Percentiles rank a stretch among this genome's conserved stretches.
phyloP scores from a whole-genome alignment of 2,888 invertebrate species.

The Sphinx pinastri region DNA sequence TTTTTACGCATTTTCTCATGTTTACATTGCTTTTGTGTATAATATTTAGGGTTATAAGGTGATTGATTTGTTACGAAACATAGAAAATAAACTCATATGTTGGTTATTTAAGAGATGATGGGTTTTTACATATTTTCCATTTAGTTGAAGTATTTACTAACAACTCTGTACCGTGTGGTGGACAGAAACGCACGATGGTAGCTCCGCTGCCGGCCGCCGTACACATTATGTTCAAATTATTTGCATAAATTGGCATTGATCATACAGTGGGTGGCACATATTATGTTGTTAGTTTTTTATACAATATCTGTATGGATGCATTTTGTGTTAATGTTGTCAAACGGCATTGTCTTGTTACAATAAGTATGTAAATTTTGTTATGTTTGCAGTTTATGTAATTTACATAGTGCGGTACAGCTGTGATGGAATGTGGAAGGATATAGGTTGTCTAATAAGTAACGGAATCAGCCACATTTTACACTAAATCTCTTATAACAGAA shows the following conservation, averaged over 20 bases:
- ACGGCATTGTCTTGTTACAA: constrained; percentile 29
- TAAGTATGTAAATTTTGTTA: constrained; percentile 30
- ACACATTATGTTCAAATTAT: constrained; percentile 53
- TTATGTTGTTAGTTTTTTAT: constrained; percentile 38
- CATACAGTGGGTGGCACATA: constrained; percentile 44
- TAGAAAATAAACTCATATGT: neutral
- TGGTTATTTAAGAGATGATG: neutral
- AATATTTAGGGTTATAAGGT: neutral
- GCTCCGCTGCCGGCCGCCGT: constrained; percentile 39
- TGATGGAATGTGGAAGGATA: neutral
- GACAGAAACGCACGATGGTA: constrained; percentile 41
- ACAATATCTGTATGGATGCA: constrained; percentile 36
- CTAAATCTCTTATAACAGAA: neutral
- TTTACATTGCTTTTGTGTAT: neutral
- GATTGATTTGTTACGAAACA: neutral
- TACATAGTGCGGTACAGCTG: constrained; percentile 27
- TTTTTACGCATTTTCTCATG: neutral
- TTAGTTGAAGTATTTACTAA: constrained; percentile 31
- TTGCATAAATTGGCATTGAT: constrained; percentile 58
- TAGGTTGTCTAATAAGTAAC: neutral
- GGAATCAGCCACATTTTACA: neutral
- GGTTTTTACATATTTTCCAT: constrained; percentile 16
- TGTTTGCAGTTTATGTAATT: constrained; percentile 28
- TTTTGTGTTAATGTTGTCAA: constrained; percentile 35
- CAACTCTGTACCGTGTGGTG: constrained; percentile 33